Base-by-base conservation (phyloP, 2,888 invertebrate genomes). In the Belgica antarctica region DNA sequence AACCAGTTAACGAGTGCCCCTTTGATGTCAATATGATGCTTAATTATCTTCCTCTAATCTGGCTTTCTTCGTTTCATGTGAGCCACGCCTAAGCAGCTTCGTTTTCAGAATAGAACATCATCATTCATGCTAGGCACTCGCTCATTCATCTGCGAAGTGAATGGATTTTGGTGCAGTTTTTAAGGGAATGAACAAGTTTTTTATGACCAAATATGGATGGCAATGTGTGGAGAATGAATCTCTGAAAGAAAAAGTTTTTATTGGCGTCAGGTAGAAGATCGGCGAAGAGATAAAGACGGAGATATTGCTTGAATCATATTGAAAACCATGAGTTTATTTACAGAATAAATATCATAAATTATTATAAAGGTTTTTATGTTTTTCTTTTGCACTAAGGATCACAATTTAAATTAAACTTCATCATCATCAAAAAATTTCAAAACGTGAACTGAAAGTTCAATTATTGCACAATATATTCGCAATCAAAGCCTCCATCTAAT, bases 381-480 rank as follows among this genome's bases (percentile, higher is more conserved):
- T n/a, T n/a, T n/a, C n/a, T 47, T 28, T 66, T 66, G 65, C 65
- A 66, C 65, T 66, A 66, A 66, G 27, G 65, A 66, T 66, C 65
- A 66, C 65, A 66, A 41, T 46, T 8, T 47, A 66, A 47, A 66
- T 63, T 8, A 61, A 28, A 28, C 10, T 31, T 31, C 17, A 12
- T 62, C 25, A 24, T 57, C 7, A 17, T 63, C 15, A 46, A 63
- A 65, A 22, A 52, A 8, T 31, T 31, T 46, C n/a, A 65, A 66
- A 66, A 66, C 65, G 46, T 47, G 46, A 66, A 66, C 65, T 25
- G 27, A 63, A 63, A 24, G 15, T 24, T 62, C 34, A 34, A 19
- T n/a, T 63, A 63, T 63, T 63, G 63, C 63, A 63, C 63, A 52
- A 41, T 52, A 22, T n/a, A n/a, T n/a, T n/a, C n/a, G n/a, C n/a